Percentiles rank a stretch among this genome's conserved stretches.
Evolutionary conservation across 2,888 invertebrate species (phyloP).

Genomic region (Sipha maydis): DNA sequence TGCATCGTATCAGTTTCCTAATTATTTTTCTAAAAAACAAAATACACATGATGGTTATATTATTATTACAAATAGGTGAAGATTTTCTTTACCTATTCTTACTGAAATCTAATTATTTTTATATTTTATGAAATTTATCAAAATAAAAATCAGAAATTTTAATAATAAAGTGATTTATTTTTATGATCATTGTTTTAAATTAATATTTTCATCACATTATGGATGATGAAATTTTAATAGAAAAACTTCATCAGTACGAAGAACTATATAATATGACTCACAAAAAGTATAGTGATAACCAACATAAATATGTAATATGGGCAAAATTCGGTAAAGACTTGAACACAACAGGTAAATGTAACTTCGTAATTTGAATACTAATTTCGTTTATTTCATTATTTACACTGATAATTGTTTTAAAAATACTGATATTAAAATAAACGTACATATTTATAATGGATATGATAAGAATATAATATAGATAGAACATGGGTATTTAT

Average conservation of each 20-base stretch:
- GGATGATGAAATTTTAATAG: conserved; percentile 33
- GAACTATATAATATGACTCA: conserved; percentile 34
- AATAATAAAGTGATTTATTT: too few relatives aligned
- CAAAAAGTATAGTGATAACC: conserved; percentile 35
- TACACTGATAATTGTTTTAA: not conserved
- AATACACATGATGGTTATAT: too few relatives aligned
- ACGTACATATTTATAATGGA: too few relatives aligned
- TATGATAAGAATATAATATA: not conserved
- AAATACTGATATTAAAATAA: not conserved
- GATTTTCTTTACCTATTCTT: not conserved
- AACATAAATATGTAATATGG: conserved; percentile 30
- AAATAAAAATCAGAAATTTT: too few relatives aligned
- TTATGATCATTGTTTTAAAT: too few relatives aligned
- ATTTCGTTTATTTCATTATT: not conserved
- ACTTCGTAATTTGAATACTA: not conserved
- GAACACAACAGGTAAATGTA: conserved; percentile 14
- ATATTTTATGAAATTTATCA: not conserved
- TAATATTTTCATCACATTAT: too few relatives aligned
- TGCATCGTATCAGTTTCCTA: too few relatives aligned
- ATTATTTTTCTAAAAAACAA: too few relatives aligned
- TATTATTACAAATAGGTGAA: too few relatives aligned
- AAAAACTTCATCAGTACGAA: conserved; percentile 9
- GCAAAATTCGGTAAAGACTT: conserved; percentile 1
- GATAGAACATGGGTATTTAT: not conserved
- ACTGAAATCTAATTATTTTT: not conserved